These are phyloP conservation scores for Sciurus niger DNA, from an alignment of 2,113 vertebrate species.

Conservation along the genomic window DNA sequence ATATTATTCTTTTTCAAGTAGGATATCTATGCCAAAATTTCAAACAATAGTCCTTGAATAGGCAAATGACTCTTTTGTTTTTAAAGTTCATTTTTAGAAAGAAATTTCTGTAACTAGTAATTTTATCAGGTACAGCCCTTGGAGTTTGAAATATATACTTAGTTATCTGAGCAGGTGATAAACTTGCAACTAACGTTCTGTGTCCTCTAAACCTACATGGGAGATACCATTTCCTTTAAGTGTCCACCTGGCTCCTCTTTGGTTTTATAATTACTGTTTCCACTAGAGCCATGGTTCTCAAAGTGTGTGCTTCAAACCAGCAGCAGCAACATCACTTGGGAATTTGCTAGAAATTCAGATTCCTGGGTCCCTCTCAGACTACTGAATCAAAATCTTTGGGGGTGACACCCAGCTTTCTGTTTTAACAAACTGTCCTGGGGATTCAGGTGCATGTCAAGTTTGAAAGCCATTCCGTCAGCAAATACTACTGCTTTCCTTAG, in stretches of 20 bases:
- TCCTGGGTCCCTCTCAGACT: not conserved
- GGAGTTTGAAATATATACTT: not conserved
- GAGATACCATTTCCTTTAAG: not conserved
- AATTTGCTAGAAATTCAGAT: not conserved
- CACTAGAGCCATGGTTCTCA: not conserved
- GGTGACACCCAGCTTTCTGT: not conserved
- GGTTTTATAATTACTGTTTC: not conserved
- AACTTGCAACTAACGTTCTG: not conserved
- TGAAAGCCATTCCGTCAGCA: not conserved
- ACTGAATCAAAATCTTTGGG: not conserved
- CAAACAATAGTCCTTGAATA: not conserved
- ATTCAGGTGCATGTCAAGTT: not conserved
- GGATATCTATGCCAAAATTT: conserved; percentile 6
- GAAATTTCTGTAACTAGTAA: conserved; percentile 17
- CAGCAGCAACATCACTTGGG: not conserved
- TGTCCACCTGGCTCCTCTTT: not conserved
- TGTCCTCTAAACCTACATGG: not conserved
- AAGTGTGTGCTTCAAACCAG: not conserved
- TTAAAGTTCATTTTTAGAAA: conserved; percentile 47
- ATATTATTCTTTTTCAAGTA: conserved; percentile 27
- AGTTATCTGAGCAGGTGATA: conserved; percentile 44
- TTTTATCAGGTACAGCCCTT: conserved; percentile 3
- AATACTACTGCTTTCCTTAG: not conserved
- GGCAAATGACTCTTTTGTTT: not conserved
- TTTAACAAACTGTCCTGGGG: not conserved